Evolutionary conservation across 2,888 invertebrate genomes (phyloP).

Genomic region (Spodoptera exigua): DNA sequence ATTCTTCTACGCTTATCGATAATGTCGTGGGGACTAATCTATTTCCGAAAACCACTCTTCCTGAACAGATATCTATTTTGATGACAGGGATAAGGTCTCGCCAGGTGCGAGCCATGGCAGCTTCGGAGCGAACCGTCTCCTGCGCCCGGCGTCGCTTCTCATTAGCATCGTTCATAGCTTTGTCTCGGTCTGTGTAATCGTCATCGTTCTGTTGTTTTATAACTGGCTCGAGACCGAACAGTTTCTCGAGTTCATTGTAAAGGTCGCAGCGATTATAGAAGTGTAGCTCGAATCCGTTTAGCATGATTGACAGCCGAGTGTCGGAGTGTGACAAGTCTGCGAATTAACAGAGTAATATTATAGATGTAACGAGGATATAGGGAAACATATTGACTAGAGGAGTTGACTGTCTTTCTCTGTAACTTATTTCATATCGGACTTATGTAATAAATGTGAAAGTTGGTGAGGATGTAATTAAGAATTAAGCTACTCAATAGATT

Average conservation of each 20-base stretch:
- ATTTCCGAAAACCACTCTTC: slow-evolving; percentile 98
- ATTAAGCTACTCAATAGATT: too few relatives aligned
- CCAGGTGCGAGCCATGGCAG: slow-evolving; percentile 97
- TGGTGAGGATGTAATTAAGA: too few relatives aligned
- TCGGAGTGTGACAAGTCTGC: slow-evolving; percentile 98
- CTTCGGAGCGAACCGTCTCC: slow-evolving; percentile 91
- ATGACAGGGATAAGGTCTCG: slow-evolving; percentile 98
- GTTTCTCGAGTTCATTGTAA: slow-evolving; percentile 95
- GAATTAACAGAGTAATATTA: slow-evolving; percentile 54
- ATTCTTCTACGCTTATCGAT: slow-evolving; percentile 97
- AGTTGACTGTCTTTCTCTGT: too few relatives aligned
- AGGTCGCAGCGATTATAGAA: slow-evolving; percentile 97
- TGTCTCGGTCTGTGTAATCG: slow-evolving; percentile 87
- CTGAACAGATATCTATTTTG: slow-evolving; percentile 97
- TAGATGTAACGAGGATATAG: too few relatives aligned
- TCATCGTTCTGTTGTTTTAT: slow-evolving; percentile 91
- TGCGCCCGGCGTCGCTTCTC: slow-evolving; percentile 87
- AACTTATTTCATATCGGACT: too few relatives aligned
- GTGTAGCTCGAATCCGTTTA: slow-evolving; percentile 98
- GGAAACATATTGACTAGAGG: too few relatives aligned
- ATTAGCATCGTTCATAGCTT: slow-evolving; percentile 91
- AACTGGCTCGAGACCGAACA: slow-evolving; percentile 95
- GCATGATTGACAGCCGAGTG: slow-evolving; percentile 95
- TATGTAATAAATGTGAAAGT: too few relatives aligned
- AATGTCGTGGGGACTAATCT: slow-evolving; percentile 97